Percentiles rank a stretch among this genome's conserved stretches.
phyloP scores from a whole-genome alignment of 2,113 vertebrate genomes.

The Coptodon rendalli region DNA sequence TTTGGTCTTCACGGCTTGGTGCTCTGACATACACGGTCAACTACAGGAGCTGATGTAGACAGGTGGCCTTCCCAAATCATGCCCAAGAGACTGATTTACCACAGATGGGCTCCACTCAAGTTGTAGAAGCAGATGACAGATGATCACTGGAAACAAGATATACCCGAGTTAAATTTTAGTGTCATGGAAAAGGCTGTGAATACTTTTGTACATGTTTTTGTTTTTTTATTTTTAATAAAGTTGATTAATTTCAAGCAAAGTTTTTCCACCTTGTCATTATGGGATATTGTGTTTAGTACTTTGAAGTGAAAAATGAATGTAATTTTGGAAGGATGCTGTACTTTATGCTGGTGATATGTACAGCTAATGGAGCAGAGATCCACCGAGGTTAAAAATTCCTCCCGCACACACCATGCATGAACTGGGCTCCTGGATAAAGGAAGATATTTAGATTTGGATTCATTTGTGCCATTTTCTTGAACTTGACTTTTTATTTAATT shows the following conservation, averaged over 20 bases:
- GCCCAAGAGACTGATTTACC: neutral
- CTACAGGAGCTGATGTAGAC: neutral
- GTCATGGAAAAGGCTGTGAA: neutral
- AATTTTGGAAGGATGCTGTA: neutral
- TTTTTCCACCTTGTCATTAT: neutral
- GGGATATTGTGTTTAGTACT: neutral
- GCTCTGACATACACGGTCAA: neutral
- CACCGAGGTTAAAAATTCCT: neutral
- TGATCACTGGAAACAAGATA: neutral
- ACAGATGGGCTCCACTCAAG: neutral
- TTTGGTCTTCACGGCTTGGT: neutral
- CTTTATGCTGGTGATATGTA: neutral
- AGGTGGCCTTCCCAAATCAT: neutral
- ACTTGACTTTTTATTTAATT: neutral
- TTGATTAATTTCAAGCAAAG: neutral
- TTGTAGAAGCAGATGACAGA: neutral
- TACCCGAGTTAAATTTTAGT: neutral
- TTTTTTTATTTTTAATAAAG: neutral
- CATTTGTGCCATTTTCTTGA: neutral
- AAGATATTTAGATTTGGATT: neutral
- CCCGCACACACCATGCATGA: neutral
- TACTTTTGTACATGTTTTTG: neutral
- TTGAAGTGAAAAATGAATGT: neutral
- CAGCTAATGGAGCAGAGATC: neutral
- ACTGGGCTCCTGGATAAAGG: neutral